Evolutionary conservation across 1,140 invertebrate species (phyloP), one percentile per base, ranked within the genome.

Genomic region (Belonocnema kinseyi): DNA sequence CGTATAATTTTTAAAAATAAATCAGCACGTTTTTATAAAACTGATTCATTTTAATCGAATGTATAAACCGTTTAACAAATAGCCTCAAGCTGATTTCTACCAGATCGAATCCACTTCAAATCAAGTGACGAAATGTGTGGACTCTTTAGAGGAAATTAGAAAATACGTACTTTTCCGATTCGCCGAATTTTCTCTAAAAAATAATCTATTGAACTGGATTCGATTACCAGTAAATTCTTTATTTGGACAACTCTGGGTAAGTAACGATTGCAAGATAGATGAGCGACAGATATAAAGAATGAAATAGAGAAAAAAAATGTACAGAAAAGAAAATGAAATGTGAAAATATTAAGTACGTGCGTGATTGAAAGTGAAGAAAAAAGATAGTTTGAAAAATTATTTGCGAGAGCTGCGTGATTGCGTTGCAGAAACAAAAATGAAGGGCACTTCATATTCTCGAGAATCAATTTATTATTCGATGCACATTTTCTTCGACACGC

Each of bases 391-490:
- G 66, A 56, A 76, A n/a, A 66, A 8, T 46, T 6, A 40, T 61
- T 66, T 66, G 61, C 26, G 26, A 66, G 26, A 66, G 61, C 61
- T 16, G 61, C 61, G 61, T 66, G 21, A 17, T 61, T 66, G 61
- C 73, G 14, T 61, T 75, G 33, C 71, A 33, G 73, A 26, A 26
- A 80, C 84, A 75, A 83, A 76, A 78, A 83, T 80, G 83, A 84
- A 86, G 82, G 86, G 87, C 87, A 90, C 88, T 90, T 89, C 88
- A 92, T 88, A 91, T 90, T 79, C 76, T 79, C 12, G 84, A 85
- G 84, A 83, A 58, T 66, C 7, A 16, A 75, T 52, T 46, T 0
- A 58, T 66, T 8, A 13, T 75, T 46, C 56, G 46, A 50, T 72
- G 33, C 13, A 26, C 52, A 58, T 72, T 56, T 53, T 71, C 13